These are phyloP conservation scores for Pipistrellus nathusii DNA, from an alignment of 2,797 vertebrate species.

Conservation along the genomic window DNA sequence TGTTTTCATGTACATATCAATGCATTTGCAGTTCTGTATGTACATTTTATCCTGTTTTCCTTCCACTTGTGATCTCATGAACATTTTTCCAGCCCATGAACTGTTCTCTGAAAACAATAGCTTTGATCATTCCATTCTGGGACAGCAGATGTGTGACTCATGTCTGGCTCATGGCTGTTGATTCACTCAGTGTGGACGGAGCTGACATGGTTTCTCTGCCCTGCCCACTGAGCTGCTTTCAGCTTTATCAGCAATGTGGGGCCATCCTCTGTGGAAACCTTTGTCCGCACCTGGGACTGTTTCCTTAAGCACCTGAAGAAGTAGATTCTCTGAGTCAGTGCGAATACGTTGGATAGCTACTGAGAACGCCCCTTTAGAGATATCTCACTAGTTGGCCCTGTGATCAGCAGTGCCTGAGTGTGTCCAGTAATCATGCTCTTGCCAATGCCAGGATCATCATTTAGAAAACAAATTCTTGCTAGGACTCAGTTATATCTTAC, in stretches of 20 bases:
- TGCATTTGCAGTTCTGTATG: neutral
- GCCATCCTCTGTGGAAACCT: neutral
- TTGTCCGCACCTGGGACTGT: neutral
- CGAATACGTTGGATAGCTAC: neutral
- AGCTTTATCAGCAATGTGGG: too few relatives aligned
- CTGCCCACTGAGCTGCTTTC: neutral
- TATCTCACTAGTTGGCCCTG: rapidly evolving
- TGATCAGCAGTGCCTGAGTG: too few relatives aligned
- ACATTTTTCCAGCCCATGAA: neutral
- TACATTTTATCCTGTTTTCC: neutral
- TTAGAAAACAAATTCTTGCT: neutral
- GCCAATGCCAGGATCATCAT: neutral
- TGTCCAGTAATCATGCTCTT: neutral
- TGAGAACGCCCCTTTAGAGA: neutral
- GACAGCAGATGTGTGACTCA: neutral
- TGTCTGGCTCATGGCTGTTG: neutral
- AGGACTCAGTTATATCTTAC: too few relatives aligned
- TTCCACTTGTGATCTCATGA: neutral
- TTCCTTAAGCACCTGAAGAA: neutral
- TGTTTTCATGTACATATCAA: neutral
- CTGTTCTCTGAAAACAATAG: neutral
- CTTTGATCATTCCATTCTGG: neutral
- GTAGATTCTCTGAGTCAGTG: neutral
- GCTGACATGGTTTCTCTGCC: neutral
- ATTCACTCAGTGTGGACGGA: neutral